Percentiles rank a stretch among this genome's conserved stretches.
Evolutionary conservation across 2,113 vertebrate species (phyloP).

Genomic region (Indicator indicator): DNA sequence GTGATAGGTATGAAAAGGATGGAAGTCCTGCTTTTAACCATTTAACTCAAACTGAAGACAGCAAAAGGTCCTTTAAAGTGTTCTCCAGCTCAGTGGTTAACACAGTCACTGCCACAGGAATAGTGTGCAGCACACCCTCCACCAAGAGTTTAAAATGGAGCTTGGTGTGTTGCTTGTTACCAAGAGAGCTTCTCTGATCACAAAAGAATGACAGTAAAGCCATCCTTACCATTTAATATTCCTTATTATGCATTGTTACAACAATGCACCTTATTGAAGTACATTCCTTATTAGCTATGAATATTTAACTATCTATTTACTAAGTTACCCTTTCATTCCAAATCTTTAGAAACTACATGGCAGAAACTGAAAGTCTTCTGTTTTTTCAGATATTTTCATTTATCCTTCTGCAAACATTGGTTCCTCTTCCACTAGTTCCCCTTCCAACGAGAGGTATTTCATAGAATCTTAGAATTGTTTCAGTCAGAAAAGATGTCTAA

Average conservation of each 20-base stretch:
- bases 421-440: neutral
- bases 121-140: neutral
- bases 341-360: neutral
- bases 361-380: neutral
- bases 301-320: constrained; percentile 11
- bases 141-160: neutral
- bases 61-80: neutral
- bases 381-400: neutral
- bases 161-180: neutral
- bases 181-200: neutral
- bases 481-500: too few relatives aligned
- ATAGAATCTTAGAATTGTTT: too few relatives aligned
- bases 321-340: neutral
- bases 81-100: neutral
- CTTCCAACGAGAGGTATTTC: neutral
- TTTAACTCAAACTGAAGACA: neutral
- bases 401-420: neutral
- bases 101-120: neutral
- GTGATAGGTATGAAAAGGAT: neutral
- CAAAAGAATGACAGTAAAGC: neutral
- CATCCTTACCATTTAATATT: neutral
- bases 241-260: neutral
- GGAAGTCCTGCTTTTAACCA: neutral
- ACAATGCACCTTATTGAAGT: neutral
- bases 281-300: neutral